phyloP scores from a whole-genome alignment of 2,797 vertebrate species.

The Melanotaenia nigrans region DNA sequence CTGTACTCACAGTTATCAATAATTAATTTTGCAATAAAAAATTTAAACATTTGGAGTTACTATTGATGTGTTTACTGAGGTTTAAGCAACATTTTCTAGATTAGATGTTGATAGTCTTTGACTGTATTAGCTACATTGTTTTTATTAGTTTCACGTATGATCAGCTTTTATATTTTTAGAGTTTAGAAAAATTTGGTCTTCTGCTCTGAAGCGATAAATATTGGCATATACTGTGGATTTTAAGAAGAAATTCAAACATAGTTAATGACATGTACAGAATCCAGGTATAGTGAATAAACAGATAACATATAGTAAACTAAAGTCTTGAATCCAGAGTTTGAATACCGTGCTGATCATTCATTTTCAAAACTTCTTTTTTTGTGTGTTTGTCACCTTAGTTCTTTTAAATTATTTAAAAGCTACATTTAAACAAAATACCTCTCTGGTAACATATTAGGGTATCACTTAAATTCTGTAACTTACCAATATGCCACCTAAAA shows the following conservation, averaged over 20 bases:
- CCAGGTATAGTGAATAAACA: not conserved
- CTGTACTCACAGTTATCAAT: constrained; percentile 58
- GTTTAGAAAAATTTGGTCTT: not conserved
- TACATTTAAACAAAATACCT: no score
- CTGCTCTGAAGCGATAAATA: not conserved
- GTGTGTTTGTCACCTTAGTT: no score
- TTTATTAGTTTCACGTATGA: not conserved
- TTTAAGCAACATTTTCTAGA: not conserved
- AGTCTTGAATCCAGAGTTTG: not conserved
- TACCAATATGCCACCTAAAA: no score
- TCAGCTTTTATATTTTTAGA: not conserved
- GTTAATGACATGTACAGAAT: not conserved
- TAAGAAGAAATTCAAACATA: not conserved
- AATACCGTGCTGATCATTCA: not conserved
- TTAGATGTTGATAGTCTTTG: not conserved
- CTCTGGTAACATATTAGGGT: no score
- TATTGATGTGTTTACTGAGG: constrained; percentile 15
- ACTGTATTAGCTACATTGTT: not conserved
- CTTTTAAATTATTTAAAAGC: no score
- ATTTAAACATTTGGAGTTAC: constrained; percentile 53
- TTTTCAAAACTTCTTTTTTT: not conserved
- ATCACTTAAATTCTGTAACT: no score
- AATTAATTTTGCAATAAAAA: constrained; percentile 71
- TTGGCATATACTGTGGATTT: not conserved
- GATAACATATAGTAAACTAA: not conserved